Evolutionary conservation across 2,113 vertebrate species (phyloP), one percentile per base, ranked within the genome.

Genomic region (Phyllostomus discolor): DNA sequence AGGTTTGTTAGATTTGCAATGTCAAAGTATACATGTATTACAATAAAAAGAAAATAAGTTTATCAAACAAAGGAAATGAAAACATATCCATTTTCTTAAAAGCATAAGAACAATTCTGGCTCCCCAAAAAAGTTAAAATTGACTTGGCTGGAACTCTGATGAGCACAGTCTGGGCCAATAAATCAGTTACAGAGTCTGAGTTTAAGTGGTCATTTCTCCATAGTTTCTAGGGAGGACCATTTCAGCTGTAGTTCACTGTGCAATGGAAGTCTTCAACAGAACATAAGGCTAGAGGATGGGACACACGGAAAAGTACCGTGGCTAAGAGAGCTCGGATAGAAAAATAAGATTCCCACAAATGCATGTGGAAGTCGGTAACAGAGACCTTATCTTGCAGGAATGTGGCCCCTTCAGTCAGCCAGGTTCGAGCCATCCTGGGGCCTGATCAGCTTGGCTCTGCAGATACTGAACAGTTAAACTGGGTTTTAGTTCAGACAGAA

Each of bases 211-310:
- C 85, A 90, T 72, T 97, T 95, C 88, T 96, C 90, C 92, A 91
- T 91, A 88, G 90, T 96, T 95, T 94, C 72, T 15, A n/a, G 66
- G 86, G 91, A 97, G 96, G 94, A 94, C 96, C 95, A 96, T 97
- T 97, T 94, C 83, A 95, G 88, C 75, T 90, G 91, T 86, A 97
- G 91, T 64, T 73, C 15, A 79, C 57, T 2, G 31, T 62, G 88
- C 93, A 89, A 7, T 0, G 31, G 46, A 91, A 89, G 92, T 50
- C 69, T 91, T 84, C 88, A 93, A 22, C 17, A 41, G 52, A 64
- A 57, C 46, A 91, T 6, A 70, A 41, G 78, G 31, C 4, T 35
- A 82, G 66, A 89, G 66, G 33, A 87, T 1, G 19, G 66, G 28
- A 90, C 26, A 75, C 26, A 50, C 35, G 69, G 94, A 96, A 93